Evolutionary conservation across 2,113 vertebrate species (phyloP).

Genomic region (Corydoras maculifer): DNA sequence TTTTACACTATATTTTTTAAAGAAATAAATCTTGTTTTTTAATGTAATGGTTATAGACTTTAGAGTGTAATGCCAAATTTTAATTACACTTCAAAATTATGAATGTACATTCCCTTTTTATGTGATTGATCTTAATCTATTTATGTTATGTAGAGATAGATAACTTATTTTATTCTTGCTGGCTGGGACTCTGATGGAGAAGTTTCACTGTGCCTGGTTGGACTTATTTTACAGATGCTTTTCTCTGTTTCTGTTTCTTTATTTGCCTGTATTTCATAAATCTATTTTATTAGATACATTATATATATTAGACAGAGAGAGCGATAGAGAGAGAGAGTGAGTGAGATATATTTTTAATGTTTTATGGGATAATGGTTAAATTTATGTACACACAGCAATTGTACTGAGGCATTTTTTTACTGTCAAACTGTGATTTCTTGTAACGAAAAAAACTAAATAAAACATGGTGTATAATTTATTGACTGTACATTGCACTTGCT

Average conservation of each 20-base stretch:
- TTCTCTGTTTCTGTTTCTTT: constrained; percentile 9
- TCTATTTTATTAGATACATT: constrained; percentile 21
- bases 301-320: neutral
- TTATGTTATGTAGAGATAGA: constrained; percentile 33
- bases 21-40: neutral
- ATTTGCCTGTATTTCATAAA: constrained; percentile 22
- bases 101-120: constrained; percentile 5
- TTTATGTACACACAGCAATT: constrained; percentile 4
- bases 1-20: neutral
- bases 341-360: constrained; percentile 6
- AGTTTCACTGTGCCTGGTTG: constrained; percentile 2
- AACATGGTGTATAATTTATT: no score
- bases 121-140: constrained; percentile 15
- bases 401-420: constrained; percentile 7
- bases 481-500: no score
- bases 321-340: no score
- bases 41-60: neutral
- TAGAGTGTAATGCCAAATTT: neutral
- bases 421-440: constrained; percentile 5
- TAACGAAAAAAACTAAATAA: constrained; percentile 9
- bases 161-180: constrained; percentile 30
- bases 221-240: constrained; percentile 9
- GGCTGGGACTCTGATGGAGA: neutral
- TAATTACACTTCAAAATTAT: constrained; percentile 26
- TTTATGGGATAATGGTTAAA: constrained; percentile 15